These are phyloP conservation scores for Sylvilagus floridanus DNA, from an alignment of 2,797 vertebrate species.

Conservation along the genomic window DNA sequence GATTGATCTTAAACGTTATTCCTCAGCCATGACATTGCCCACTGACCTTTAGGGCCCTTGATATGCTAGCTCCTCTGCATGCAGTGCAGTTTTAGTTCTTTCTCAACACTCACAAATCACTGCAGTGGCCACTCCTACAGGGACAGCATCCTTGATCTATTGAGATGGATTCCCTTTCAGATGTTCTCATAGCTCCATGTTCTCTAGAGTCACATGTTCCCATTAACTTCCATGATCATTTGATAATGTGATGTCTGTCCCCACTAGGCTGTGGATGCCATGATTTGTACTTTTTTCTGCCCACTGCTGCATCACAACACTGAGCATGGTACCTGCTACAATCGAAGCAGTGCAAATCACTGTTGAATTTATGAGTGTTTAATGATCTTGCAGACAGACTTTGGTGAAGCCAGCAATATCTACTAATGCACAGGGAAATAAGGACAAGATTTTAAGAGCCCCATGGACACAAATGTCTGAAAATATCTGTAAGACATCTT, in stretches of 20 bases:
- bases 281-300: neutral
- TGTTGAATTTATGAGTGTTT: neutral
- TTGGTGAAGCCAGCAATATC: conserved; percentile 6
- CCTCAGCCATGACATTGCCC: too few species aligned
- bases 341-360: neutral
- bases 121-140: too few species aligned
- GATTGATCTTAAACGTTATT: too few species aligned
- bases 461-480: neutral
- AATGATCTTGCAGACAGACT: neutral
- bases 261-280: neutral
- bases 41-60: too few species aligned
- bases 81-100: too few species aligned
- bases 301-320: neutral
- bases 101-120: too few species aligned
- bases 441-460: neutral
- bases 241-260: neutral
- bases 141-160: too few species aligned
- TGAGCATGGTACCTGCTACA: neutral
- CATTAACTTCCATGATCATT: conserved; percentile 10
- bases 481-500: conserved; percentile 50
- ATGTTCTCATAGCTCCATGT: neutral
- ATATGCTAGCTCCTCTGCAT: too few species aligned
- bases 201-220: neutral
- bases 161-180: neutral
- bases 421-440: neutral